Conservation (phyloP, 2,113 vertebrate species). For the Poecilia latipinna region DNA sequence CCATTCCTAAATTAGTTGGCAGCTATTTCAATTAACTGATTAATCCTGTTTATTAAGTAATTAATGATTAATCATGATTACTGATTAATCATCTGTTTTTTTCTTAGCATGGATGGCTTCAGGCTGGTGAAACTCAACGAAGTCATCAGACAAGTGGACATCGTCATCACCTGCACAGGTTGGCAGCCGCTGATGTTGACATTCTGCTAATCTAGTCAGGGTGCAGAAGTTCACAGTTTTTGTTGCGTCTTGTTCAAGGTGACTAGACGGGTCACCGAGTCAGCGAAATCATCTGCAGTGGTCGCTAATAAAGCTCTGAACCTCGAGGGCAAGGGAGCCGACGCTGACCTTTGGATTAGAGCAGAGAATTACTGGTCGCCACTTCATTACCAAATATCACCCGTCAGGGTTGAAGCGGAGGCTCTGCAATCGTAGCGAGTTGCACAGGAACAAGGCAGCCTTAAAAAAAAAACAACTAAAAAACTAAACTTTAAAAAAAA, state of each 20-base stretch:
- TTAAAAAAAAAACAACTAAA: too few relatives aligned
- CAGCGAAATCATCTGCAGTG: slow-evolving; percentile 7
- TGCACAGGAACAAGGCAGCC: neutral
- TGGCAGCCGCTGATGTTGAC: neutral
- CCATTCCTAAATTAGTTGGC: too few relatives aligned
- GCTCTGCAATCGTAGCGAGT: neutral
- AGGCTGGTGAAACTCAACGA: slow-evolving; percentile 96
- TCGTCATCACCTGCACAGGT: slow-evolving; percentile 99
- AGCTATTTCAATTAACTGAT: too few relatives aligned
- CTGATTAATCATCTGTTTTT: too few relatives aligned
- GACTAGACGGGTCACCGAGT: slow-evolving; percentile 8
- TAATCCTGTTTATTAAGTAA: too few relatives aligned
- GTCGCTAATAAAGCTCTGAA: slow-evolving; percentile 32
- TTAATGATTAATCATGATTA: too few relatives aligned
- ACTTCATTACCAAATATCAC: slow-evolving; percentile 18
- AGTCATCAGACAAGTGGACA: slow-evolving; percentile 97
- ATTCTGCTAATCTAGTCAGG: neutral
- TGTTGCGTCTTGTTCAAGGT: neutral
- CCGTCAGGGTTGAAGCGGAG: neutral
- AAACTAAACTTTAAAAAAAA: too few relatives aligned
- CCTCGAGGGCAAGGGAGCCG: slow-evolving; percentile 3
- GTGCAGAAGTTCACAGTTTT: neutral
- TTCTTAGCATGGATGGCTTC: slow-evolving; percentile 96
- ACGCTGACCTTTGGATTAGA: slow-evolving; percentile 30
- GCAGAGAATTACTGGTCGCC: slow-evolving; percentile 32